Conservation (phyloP, 1,140 invertebrate species). For the Mercenaria mercenaria region DNA sequence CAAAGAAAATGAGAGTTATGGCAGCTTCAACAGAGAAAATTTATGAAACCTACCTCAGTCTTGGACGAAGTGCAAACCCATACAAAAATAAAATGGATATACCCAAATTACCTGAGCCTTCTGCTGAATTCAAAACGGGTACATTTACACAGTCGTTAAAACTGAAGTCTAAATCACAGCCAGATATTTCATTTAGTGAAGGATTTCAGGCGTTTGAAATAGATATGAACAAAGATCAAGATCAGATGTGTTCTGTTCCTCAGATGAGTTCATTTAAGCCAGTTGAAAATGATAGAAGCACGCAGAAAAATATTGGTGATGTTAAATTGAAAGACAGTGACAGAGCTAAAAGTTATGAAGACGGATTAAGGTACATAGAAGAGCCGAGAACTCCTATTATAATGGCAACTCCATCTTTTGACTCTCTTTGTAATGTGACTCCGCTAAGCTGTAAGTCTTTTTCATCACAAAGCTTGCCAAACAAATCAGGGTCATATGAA, state of each 20-base stretch:
- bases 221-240: not conserved
- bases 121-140: not conserved
- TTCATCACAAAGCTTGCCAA: constrained; percentile 50
- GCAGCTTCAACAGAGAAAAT: constrained; percentile 63
- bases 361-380: constrained; percentile 16
- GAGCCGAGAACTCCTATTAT: constrained; percentile 51
- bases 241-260: not conserved
- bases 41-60: constrained; percentile 62
- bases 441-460: constrained; percentile 40
- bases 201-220: constrained; percentile 42
- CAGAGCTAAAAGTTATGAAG: constrained; percentile 57
- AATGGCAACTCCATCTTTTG: constrained; percentile 59
- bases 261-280: constrained; percentile 57
- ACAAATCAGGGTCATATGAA: constrained; percentile 37
- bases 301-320: not conserved
- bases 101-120: not conserved
- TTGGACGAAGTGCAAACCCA: constrained; percentile 40
- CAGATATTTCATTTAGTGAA: constrained; percentile 61
- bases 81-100: not conserved
- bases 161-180: constrained; percentile 39
- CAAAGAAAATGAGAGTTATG: constrained; percentile 48
- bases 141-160: constrained; percentile 31
- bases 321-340: not conserved
- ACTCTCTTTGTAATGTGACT: constrained; percentile 56
- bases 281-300: not conserved